Evolutionary conservation across 2,797 vertebrate species (phyloP), one percentile per base, ranked within the genome.

Genomic region (Taenioides sp.): DNA sequence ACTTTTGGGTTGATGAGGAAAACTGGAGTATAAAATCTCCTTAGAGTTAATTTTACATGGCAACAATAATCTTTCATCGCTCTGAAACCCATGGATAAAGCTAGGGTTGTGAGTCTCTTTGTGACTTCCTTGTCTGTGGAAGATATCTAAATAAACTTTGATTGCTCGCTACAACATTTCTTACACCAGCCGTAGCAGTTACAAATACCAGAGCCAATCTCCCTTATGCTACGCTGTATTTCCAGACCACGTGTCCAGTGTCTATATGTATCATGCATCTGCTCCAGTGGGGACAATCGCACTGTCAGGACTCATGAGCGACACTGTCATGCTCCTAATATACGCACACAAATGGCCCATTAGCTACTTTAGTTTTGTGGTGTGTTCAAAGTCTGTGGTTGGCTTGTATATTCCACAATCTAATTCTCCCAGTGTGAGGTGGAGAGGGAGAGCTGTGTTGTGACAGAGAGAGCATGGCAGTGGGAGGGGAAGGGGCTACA

Each of bases 371-470:
- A 82, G 88, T 80, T 75, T 85, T 84, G 75, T 70, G 72, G 84
- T 82, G 80, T 82, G 79, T 87, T 87, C 79, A 75, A 75, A 74
- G 74, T 77, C 76, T 17, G 80, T 76, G 72, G 85, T 75, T 73
- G 74, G 75, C 80, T 89, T 87, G 83, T 89, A 59, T 59, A 90
- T 75, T 73, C 84, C 80, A 80, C 89, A 92, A 91, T 92, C 88
- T 92, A 91, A 92, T 91, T 91, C 86, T 76, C 83, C 84, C 75
- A 85, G 75, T 80, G 83, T 65, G 52, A 72, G 76, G 81, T 83
- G 77, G 77, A 70, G 84, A 78, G 78, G 71, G 80, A 83, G 86
- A 83, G 81, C 76, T 49, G 80, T 80, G 80, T 82, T 85, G 87
- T 88, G 88, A 88, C 86, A 84, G 86, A 81, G 79, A 85, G 75